Evolutionary conservation across 2,113 vertebrate species (phyloP).

Genomic region (Paralichthys olivaceus): DNA sequence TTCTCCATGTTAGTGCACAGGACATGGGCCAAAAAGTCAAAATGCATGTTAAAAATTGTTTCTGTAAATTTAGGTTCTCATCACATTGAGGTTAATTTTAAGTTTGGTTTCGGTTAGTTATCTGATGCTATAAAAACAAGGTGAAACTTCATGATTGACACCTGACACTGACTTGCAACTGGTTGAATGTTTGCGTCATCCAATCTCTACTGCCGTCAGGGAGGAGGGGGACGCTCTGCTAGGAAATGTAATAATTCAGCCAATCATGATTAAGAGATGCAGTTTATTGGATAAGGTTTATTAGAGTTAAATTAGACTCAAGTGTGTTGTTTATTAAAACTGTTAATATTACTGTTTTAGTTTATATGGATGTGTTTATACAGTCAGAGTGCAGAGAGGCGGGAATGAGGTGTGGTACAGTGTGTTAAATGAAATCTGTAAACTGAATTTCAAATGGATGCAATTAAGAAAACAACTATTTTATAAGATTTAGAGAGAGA

Average conservation of each 20-base stretch:
- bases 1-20: too few relatives aligned
- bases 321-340: slow-evolving; percentile 21
- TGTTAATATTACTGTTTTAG: slow-evolving; percentile 5
- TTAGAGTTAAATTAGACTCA: not conserved
- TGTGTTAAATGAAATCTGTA: slow-evolving; percentile 5
- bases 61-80: too few relatives aligned
- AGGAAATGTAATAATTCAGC: slow-evolving; percentile 32
- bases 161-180: too few relatives aligned
- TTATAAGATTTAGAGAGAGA: not conserved
- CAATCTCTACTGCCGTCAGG: slow-evolving; percentile 12
- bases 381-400: not conserved
- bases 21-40: too few relatives aligned
- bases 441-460: not conserved
- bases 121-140: too few relatives aligned
- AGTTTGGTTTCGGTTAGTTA: too few relatives aligned
- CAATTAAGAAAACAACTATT: slow-evolving; percentile 16
- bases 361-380: not conserved
- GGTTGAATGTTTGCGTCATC: too few relatives aligned
- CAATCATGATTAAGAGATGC: slow-evolving; percentile 35
- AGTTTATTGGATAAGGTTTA: slow-evolving; percentile 36
- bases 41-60: too few relatives aligned
- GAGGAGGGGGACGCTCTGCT: slow-evolving; percentile 24
- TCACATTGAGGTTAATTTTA: too few relatives aligned
- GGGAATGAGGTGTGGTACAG: too few relatives aligned
- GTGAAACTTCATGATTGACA: too few relatives aligned